Evolutionary conservation across 2,797 vertebrate species (phyloP).

Genomic region (Liparis tanakae): DNA sequence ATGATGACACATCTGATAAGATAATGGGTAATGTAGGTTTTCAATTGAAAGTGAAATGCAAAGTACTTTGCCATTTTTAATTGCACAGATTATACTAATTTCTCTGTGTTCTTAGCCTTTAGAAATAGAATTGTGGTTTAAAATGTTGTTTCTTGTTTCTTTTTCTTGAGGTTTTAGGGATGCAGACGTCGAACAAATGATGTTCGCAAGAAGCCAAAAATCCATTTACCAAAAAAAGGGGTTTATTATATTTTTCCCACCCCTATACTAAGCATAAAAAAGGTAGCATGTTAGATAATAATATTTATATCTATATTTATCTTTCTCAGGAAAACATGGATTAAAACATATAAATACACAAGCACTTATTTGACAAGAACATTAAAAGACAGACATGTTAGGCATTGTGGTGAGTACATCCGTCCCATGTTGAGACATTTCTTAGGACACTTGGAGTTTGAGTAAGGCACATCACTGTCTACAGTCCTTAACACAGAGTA

Average conservation of each 20-base stretch:
- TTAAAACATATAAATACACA: constrained; percentile 84
- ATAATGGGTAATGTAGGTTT: background rate
- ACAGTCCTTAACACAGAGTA: constrained; percentile 35
- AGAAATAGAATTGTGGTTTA: background rate
- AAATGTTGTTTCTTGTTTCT: background rate
- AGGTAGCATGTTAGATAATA: constrained; percentile 74
- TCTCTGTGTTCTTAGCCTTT: too few species aligned
- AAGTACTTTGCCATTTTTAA: background rate
- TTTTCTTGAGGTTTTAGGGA: background rate
- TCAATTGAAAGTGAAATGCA: background rate
- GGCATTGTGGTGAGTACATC: constrained; percentile 66
- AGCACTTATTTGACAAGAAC: constrained; percentile 63
- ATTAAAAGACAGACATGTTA: constrained; percentile 71
- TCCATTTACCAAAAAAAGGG: constrained; percentile 70
- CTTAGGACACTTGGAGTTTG: constrained; percentile 37
- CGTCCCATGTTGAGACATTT: constrained; percentile 50
- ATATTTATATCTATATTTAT: constrained; percentile 65
- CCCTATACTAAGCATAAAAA: constrained; percentile 70
- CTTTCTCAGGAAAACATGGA: constrained; percentile 72
- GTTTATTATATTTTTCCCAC: constrained; percentile 78
- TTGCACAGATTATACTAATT: background rate
- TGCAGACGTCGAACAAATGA: background rate
- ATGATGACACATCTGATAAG: background rate
- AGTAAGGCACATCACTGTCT: constrained; percentile 68
- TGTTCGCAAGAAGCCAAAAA: constrained; percentile 37